Conservation (phyloP, 2,113 vertebrate genomes). For the Alces alces region DNA sequence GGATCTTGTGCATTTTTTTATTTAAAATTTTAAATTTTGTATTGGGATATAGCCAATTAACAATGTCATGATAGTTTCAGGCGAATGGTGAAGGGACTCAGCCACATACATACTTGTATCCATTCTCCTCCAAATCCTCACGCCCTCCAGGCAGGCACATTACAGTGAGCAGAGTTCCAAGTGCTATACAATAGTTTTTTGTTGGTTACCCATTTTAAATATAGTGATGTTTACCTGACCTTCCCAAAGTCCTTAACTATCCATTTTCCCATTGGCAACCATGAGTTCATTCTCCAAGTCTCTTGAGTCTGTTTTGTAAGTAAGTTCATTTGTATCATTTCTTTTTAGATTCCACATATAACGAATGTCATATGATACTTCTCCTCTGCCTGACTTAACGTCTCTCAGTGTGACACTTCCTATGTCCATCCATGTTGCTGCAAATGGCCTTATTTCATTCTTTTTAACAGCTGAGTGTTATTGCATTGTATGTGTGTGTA, state of each 20-base stretch:
- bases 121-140: not conserved
- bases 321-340: not conserved
- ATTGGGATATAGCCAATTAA: not conserved
- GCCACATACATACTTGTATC: not conserved
- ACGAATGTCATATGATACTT: not conserved
- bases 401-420: not conserved
- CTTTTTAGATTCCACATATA: not conserved
- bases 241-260: not conserved
- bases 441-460: not conserved
- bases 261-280: not conserved
- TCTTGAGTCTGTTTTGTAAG: not conserved
- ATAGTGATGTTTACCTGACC: not conserved
- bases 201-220: not conserved
- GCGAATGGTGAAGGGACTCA: not conserved
- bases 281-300: not conserved
- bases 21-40: not conserved
- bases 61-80: not conserved
- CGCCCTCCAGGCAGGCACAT: not conserved
- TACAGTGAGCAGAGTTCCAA: not conserved
- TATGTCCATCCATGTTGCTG: not conserved
- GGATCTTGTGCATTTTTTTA: not conserved
- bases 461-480: not conserved
- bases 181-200: not conserved
- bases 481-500: not conserved
- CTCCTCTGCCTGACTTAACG: not conserved